A percentile compares a stretch with the other conserved stretches of the same genome.
Conservation (phyloP, 1,140 invertebrate species). For the Chironomus tepperi region DNA sequence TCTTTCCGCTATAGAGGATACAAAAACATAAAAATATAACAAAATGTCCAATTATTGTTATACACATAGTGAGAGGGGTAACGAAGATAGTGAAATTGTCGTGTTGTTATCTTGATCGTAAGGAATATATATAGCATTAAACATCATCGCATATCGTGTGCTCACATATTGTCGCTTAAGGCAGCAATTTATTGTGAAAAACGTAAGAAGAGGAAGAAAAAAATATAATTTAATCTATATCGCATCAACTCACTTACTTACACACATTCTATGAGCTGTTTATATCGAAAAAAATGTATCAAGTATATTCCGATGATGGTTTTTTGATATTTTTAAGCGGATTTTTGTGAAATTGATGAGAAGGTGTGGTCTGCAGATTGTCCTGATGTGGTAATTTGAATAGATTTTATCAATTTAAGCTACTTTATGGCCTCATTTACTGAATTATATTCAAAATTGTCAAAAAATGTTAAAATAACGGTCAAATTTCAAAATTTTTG, state of each 20-base stretch:
- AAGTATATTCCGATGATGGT: background rate
- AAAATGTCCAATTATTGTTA: slow-evolving; percentile 20
- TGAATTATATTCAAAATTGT: too few relatives aligned
- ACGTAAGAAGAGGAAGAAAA: background rate
- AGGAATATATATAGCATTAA: background rate
- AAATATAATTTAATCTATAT: slow-evolving; percentile 1
- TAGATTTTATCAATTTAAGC: too few relatives aligned
- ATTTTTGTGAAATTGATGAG: too few relatives aligned
- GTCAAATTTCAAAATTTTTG: too few relatives aligned
- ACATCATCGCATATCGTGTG: slow-evolving; percentile 5
- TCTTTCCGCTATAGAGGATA: background rate
- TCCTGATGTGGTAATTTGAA: too few relatives aligned
- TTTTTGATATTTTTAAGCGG: background rate
- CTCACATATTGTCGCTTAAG: background rate
- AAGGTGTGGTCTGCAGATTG: too few relatives aligned
- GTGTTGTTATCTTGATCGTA: slow-evolving; percentile 9
- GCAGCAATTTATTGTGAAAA: background rate
- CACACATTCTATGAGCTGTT: background rate
- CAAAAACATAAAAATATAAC: slow-evolving; percentile 15
- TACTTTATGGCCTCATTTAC: too few relatives aligned
- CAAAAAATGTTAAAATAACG: too few relatives aligned
- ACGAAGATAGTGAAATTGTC: background rate
- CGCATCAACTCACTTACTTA: background rate
- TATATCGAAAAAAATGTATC: too few relatives aligned
- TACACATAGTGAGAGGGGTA: background rate